phyloP scores from a whole-genome alignment of 1,140 invertebrate genomes.

The Oreohelix idahoensis region DNA sequence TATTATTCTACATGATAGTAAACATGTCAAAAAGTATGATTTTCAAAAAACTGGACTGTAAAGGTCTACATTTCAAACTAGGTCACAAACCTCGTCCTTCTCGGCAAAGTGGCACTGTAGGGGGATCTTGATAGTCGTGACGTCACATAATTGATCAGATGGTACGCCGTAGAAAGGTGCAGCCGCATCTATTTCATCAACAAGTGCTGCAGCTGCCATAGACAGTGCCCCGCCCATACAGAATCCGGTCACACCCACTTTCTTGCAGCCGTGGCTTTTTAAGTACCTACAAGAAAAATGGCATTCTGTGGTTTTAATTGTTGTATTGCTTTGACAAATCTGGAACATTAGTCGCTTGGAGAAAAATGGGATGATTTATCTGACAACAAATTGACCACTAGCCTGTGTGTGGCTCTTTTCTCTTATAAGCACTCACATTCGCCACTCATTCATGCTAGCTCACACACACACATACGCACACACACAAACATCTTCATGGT shows the following conservation, averaged over 20 bases:
- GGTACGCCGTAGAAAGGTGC: constrained; percentile 69
- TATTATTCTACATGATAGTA: neutral
- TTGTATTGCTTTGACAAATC: too few species aligned
- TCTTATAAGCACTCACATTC: too few species aligned
- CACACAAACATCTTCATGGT: too few species aligned
- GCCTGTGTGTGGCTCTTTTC: too few species aligned
- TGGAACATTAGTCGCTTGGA: too few species aligned
- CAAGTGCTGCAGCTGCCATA: constrained; percentile 57
- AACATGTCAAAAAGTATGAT: neutral
- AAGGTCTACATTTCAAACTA: too few species aligned
- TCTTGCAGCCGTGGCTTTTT: constrained; percentile 54
- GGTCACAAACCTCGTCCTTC: constrained; percentile 48
- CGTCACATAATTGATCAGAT: constrained; percentile 51
- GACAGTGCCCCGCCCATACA: constrained; percentile 69
- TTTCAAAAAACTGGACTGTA: too few species aligned
- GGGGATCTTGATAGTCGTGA: constrained; percentile 60
- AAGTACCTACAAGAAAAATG: constrained; percentile 49
- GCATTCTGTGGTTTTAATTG: too few species aligned
- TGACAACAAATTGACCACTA: too few species aligned
- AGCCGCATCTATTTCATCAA: constrained; percentile 58
- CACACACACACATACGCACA: too few species aligned
- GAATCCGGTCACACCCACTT: constrained; percentile 67
- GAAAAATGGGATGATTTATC: too few species aligned
- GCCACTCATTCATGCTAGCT: too few species aligned
- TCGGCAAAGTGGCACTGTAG: constrained; percentile 67